Evolutionary conservation across 2,797 vertebrate species (phyloP).

Genomic region (Tapera naevia): DNA sequence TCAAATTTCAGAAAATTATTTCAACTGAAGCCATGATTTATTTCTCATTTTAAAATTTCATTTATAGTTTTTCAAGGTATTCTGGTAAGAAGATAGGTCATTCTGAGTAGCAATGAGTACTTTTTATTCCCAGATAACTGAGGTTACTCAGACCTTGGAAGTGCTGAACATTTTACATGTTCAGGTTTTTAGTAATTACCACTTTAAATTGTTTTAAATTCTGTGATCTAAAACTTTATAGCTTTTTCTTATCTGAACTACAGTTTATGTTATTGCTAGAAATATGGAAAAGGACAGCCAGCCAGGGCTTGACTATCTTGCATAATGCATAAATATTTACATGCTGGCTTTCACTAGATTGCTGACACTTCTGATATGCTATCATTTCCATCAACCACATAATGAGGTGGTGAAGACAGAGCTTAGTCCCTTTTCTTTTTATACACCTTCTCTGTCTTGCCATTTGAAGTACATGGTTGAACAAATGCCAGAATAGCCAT

Average conservation of each 20-base stretch:
- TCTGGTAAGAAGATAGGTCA: neutral
- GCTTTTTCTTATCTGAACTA: neutral
- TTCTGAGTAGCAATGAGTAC: neutral
- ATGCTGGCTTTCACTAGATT: neutral
- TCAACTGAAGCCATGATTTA: neutral
- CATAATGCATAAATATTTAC: constrained; percentile 34
- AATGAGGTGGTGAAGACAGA: neutral
- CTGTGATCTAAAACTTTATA: neutral
- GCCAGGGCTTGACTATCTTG: neutral
- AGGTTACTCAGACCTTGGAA: neutral
- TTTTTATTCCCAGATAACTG: neutral
- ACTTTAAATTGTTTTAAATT: neutral
- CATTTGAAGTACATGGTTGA: neutral
- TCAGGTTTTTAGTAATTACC: neutral
- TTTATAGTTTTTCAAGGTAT: neutral
- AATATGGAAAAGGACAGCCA: neutral
- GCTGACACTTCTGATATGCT: constrained; percentile 6
- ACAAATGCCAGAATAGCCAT: constrained; percentile 32
- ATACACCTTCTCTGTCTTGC: neutral
- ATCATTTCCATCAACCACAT: neutral
- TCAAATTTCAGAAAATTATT: no score
- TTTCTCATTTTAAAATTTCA: neutral
- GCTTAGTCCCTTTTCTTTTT: neutral
- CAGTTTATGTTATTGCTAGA: constrained; percentile 1
- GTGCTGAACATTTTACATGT: neutral